Conservation (phyloP, 2,888 invertebrate species). For the Tethea ocularis region DNA sequence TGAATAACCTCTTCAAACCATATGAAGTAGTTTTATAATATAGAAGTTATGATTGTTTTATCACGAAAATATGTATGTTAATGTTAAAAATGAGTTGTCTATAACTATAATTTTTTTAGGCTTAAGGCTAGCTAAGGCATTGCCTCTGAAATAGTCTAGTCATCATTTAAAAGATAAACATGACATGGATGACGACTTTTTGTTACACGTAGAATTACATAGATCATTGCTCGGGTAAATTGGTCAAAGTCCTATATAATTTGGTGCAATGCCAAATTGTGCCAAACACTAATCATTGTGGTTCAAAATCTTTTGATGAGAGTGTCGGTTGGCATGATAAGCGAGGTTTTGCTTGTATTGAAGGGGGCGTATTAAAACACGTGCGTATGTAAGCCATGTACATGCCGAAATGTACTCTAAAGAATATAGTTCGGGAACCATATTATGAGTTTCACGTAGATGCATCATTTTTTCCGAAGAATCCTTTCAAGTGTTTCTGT, state of each 20-base stretch:
- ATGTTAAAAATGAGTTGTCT: no score
- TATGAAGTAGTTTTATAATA: no score
- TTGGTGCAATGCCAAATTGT: conserved; percentile 50
- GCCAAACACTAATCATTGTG: conserved; percentile 40
- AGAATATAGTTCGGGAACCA: no score
- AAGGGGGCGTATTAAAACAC: not conserved
- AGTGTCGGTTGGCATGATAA: conserved; percentile 24
- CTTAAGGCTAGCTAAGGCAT: no score
- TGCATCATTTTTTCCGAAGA: no score
- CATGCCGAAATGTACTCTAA: no score
- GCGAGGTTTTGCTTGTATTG: conserved; percentile 7
- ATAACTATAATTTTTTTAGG: no score
- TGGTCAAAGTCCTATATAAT: conserved; percentile 51
- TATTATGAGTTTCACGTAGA: no score
- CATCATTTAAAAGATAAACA: not conserved
- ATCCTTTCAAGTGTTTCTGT: no score
- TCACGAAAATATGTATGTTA: not conserved
- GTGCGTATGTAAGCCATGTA: not conserved
- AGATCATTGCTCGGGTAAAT: conserved; percentile 38
- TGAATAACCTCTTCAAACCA: not conserved
- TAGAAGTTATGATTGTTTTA: not conserved
- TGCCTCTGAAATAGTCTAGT: not conserved
- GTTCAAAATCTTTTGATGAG: conserved; percentile 19
- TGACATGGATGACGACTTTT: not conserved
- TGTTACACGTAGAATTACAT: conserved; percentile 28